phyloP scores from a whole-genome alignment of 2,113 vertebrate species.

The Hippocampus comes region DNA sequence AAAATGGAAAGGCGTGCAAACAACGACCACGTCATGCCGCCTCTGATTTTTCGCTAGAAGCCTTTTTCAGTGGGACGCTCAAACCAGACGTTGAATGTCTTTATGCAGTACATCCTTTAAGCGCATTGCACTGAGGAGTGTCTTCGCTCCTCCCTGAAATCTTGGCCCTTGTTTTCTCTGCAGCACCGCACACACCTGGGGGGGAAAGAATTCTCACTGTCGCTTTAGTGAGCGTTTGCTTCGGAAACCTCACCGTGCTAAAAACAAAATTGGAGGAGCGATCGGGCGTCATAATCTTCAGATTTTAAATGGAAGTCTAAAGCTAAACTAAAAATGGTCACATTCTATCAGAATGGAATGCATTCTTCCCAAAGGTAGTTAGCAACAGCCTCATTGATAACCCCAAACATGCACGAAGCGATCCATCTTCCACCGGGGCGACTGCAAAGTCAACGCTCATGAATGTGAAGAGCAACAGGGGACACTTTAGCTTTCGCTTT shows the following conservation, averaged over 20 bases:
- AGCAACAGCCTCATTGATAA: too few relatives aligned
- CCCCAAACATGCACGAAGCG: too few relatives aligned
- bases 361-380: too few relatives aligned
- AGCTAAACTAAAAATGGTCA: too few relatives aligned
- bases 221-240: conserved; percentile 30
- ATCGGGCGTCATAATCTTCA: neutral
- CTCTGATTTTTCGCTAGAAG: conserved; percentile 14
- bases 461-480: too few relatives aligned
- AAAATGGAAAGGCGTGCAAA: neutral
- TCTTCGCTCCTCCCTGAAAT: conserved; percentile 40
- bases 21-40: neutral
- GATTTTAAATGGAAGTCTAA: neutral
- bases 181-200: conserved; percentile 19
- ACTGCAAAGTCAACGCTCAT: too few relatives aligned
- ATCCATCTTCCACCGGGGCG: too few relatives aligned
- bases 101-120: conserved; percentile 37
- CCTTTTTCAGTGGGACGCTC: conserved; percentile 9
- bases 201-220: conserved; percentile 41
- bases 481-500: too few relatives aligned
- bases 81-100: neutral
- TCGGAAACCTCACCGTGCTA: conserved; percentile 20
- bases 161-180: conserved; percentile 31
- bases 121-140: conserved; percentile 36
- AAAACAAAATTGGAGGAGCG: neutral
- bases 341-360: too few relatives aligned